Base-by-base conservation (phyloP, 2,797 vertebrate species). In the Schizopygopsis pylzovi region DNA sequence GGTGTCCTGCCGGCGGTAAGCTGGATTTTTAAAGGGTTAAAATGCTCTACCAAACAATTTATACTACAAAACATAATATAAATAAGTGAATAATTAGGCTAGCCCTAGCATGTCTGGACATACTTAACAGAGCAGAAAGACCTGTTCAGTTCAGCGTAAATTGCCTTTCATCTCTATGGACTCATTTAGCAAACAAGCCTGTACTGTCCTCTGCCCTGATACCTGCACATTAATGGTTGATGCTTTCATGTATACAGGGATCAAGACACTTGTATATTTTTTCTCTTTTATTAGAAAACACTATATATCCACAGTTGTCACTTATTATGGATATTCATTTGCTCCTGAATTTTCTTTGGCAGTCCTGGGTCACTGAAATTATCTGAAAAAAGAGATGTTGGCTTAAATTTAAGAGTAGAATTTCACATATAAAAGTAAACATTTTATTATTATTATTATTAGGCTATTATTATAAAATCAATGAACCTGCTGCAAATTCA, bases 401-500 rank as follows among this genome's bases (percentile, higher is more conserved):
- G 49, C 18, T 18, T 54, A 37, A 59, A 59, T 41, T 77, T 41
- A 59, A 15, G 20, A 49, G 45, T 18, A 28, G 2, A 72, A 39
- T 73, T 75, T 52, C 47, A 75, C 59, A 9, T 11, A 52, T 22
- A 4, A 12, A 37, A 54, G 18, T 37, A 20, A 10, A 37, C 25
- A 52, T 33, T 33, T 33, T 2, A 33, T 39, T 52, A 22, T 56
- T n/a, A 56, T 28, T 33, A 33, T 70, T 9, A 33, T 28, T 28
- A 56, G n/a, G 41, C 41, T 41, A 41, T n/a, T 12, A 47, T 73
- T 49, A 16, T 37, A 22, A 22, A 54, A 11, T 75, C 9, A 33
- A 76, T 37, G 59, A 76, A 95, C 95, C 93, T 87, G 93, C 94
- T 84, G 95, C 95, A 92, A 95, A 96, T 72, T 93, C 91, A 0